Evolutionary conservation across 2,888 invertebrate species (phyloP), one percentile per base, ranked within the genome.

Genomic region (Dolomedes plantarius): DNA sequence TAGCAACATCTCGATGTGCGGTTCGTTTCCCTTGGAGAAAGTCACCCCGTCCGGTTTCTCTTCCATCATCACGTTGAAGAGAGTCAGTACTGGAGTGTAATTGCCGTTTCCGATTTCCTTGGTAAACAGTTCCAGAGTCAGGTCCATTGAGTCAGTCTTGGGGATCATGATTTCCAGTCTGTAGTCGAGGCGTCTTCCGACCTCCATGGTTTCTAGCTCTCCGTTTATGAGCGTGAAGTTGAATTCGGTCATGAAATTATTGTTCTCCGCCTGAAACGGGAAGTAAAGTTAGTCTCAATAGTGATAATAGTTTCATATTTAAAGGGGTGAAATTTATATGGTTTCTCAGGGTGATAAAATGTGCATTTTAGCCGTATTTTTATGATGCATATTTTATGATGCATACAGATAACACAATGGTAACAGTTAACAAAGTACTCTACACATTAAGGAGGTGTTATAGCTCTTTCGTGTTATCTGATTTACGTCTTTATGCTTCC

Each of bases 71-170:
- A 89, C 82, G 29, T 89, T 88, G 69, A 74, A 89, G 0, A 89
- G 9, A 0, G 88, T 83, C 19, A 89, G 56, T 0, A 87, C 85
- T n/a, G 89, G 88, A 0, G 77, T 74, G 68, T 87, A 86, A 13
- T 83, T 87, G 13, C 73, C 73, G 31, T 87, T 83, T 3, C 78
- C 80, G 9, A 87, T 69, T 11, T 89, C 88, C n/a, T 81, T 87
- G 2, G 89, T 89, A 62, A 88, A 88, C 11, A 89, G 83, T n/a
- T 89, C 89, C 0, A 89, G 68, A 0, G 87, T 78, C 19, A 89
- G 23, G 39, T 89, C 89, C 74, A 88, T 71, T 19, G 71, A 32
- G n/a, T 86, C 76, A 0, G 88, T 88, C 31, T 86, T 79, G 13
- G 89, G 89, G 11, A 89, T n/a, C 13, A 67, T 56, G 13, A 89